Evolutionary conservation across 2,797 vertebrate species (phyloP), one percentile per base, ranked within the genome.

Genomic region (Sebastes minor): DNA sequence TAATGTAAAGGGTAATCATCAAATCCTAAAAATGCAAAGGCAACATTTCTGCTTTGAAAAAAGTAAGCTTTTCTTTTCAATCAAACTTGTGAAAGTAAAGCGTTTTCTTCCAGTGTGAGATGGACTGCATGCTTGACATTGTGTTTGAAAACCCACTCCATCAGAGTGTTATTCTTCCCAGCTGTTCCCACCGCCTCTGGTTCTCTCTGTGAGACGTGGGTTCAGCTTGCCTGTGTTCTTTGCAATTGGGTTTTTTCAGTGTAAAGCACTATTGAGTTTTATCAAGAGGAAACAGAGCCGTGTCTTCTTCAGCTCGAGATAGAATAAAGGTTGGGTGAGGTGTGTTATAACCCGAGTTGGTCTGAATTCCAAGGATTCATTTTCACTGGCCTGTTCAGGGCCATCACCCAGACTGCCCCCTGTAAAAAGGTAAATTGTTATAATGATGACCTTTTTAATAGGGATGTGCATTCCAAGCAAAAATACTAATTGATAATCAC

Each of bases 321-420:
- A 38, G 23, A 18, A 28, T 14, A 38, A 67, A 67, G 61, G 59
- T n/a, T 32, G 16, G 9, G 10, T 35, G 61, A 35, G 20, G 61
- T 53, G n/a, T n/a, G 20, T 53, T 53, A n/a, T 53, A 53, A 53
- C 0, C 49, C 16, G n/a, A 53, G n/a, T 53, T 53, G n/a, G n/a
- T 53, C 49, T 20, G 46, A 49, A 49, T 20, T 53, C n/a, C 49
- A 53, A 53, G 8, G 49, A 53, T 53, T 53, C 49, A 22, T 53
- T 53, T 53, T 22, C 49, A 53, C 9, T 20, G 42, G 42, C 42
- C 16, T 8, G 42, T 49, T 49, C 42, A 49, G 42, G 42, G 16
- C 42, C 42, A 49, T 0, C 42, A 49, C 0, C 42, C 42, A 49
- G 42, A 0, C 16, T 18, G 42, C 0, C 42, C 42, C 0, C 7